phyloP scores from a whole-genome alignment of 2,888 invertebrate species.

The Ophioninae sp. region DNA sequence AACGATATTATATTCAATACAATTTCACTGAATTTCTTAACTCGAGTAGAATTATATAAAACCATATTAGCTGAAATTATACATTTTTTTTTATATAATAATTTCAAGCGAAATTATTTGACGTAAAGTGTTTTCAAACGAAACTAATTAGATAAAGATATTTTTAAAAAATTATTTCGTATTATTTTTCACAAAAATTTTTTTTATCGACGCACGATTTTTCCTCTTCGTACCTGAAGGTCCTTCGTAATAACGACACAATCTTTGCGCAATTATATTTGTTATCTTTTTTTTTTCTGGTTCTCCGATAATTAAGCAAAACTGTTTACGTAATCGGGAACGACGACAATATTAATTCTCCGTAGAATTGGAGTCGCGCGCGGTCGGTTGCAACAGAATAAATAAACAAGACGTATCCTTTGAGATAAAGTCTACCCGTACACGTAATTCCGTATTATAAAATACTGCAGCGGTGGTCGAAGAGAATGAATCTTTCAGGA shows the following conservation, averaged over 20 bases:
- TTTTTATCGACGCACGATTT: not conserved
- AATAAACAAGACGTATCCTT: slow-evolving; percentile 14
- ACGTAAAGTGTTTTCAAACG: not conserved
- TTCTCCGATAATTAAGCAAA: not conserved
- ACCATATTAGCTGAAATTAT: too few species aligned
- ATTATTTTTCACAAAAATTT: too few species aligned
- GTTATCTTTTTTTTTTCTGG: slow-evolving; percentile 16
- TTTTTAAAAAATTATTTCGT: too few species aligned
- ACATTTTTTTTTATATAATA: too few species aligned
- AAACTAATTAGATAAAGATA: not conserved
- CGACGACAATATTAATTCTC: slow-evolving; percentile 1
- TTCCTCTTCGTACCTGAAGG: not conserved
- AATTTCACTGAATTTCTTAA: too few species aligned
- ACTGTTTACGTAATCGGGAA: slow-evolving; percentile 14
- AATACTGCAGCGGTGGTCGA: slow-evolving; percentile 5
- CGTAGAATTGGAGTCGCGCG: not conserved
- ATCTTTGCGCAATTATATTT: not conserved
- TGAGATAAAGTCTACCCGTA: slow-evolving; percentile 9
- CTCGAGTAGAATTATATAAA: too few species aligned
- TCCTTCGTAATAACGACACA: not conserved
- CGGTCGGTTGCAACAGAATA: slow-evolving; percentile 20
- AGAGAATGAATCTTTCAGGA: slow-evolving; percentile 41
- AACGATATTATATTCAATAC: too few species aligned
- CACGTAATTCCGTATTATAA: slow-evolving; percentile 39
- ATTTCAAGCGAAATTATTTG: too few species aligned